Evolutionary conservation across 1,140 invertebrate species (phyloP).

Genomic region (Vollenhovia emeryi): DNA sequence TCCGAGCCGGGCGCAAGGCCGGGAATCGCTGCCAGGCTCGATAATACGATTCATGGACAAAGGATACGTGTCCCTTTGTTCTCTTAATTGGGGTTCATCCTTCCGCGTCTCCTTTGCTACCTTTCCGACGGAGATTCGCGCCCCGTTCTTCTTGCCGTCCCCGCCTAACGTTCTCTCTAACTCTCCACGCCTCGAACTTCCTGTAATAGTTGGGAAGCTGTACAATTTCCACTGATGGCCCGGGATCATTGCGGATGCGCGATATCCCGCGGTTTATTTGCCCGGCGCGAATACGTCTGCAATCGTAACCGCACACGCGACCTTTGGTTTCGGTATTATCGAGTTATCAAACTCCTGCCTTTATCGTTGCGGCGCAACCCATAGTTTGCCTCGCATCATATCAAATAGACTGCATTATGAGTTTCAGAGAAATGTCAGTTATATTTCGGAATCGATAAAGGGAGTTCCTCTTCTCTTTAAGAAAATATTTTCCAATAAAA

Average conservation of each 20-base stretch:
- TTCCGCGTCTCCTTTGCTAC: slow-evolving; percentile 45
- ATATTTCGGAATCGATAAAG: neutral
- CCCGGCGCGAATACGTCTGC: neutral
- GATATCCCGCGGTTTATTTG: slow-evolving; percentile 14
- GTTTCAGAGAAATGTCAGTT: neutral
- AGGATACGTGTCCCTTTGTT: slow-evolving; percentile 68
- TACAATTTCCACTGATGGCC: slow-evolving; percentile 28
- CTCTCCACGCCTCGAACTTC: slow-evolving; percentile 18
- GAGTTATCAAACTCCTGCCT: slow-evolving; percentile 22
- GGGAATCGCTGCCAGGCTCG: slow-evolving; percentile 44
- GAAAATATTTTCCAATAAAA: neutral
- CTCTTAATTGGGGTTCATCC: slow-evolving; percentile 57
- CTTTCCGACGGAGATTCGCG: slow-evolving; percentile 28
- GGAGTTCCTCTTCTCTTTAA: neutral
- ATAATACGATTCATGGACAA: slow-evolving; percentile 68
- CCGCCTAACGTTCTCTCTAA: neutral
- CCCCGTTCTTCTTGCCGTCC: neutral
- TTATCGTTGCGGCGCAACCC: neutral
- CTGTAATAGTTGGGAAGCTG: slow-evolving; percentile 30
- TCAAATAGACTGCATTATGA: neutral
- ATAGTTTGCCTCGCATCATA: neutral
- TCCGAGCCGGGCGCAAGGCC: neutral
- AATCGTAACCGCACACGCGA: neutral
- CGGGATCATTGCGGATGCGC: slow-evolving; percentile 1
- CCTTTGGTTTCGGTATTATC: neutral